These are phyloP conservation scores for Macrotis lagotis DNA, from an alignment of 2,113 vertebrate genomes.

Conservation along the genomic window DNA sequence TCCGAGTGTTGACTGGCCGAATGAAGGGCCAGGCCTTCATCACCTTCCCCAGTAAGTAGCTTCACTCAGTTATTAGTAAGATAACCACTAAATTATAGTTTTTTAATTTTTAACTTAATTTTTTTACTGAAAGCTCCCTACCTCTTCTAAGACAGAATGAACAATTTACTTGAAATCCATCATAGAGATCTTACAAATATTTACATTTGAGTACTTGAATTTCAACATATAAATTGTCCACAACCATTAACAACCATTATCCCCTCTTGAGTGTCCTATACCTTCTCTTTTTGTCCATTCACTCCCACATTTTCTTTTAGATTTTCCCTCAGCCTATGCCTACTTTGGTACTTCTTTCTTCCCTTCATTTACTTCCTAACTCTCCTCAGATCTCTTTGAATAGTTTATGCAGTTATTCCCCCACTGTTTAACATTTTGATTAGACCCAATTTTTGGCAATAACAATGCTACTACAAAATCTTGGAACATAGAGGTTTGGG, in stretches of 20 bases:
- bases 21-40: constrained; percentile 96
- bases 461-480: background rate
- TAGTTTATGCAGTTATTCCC: background rate
- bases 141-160: background rate
- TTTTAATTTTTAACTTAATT: no score
- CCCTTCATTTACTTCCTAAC: background rate
- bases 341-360: background rate
- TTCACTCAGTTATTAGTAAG: constrained; percentile 20
- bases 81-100: constrained; percentile 41
- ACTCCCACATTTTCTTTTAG: background rate
- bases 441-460: background rate
- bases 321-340: background rate
- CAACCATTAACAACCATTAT: background rate
- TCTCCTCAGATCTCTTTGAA: background rate
- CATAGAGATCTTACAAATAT: background rate
- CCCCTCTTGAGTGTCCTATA: background rate
- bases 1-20: constrained; percentile 91
- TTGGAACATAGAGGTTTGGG: background rate
- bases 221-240: background rate
- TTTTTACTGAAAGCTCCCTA: constrained; percentile 31
- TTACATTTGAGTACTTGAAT: background rate
- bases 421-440: background rate
- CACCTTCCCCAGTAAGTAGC: constrained; percentile 90
- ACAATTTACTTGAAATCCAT: background rate
- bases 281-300: background rate